Conservation (phyloP, 1,140 invertebrate genomes). For the Drosophila navojoa region DNA sequence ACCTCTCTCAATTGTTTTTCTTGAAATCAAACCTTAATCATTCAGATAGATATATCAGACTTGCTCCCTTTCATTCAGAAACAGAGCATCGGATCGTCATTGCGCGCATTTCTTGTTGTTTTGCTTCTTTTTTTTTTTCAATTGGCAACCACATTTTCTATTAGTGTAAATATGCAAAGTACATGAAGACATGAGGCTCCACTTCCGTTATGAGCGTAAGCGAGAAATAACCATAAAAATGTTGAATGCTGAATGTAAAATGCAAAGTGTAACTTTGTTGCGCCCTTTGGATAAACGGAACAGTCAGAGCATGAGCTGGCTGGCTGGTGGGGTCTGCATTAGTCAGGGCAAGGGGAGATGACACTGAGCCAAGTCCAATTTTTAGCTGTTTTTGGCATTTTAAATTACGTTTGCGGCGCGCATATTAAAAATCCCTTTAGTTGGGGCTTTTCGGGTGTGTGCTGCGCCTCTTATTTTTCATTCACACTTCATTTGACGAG, state of each 20-base stretch:
- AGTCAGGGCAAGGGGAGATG: slow-evolving; percentile 3
- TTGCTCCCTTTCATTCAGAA: not conserved
- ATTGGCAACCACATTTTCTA: slow-evolving; percentile 80
- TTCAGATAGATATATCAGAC: not conserved
- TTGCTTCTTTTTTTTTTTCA: slow-evolving; percentile 54
- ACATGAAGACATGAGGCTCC: slow-evolving; percentile 81
- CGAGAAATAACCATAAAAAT: slow-evolving; percentile 71
- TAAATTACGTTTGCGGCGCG: slow-evolving; percentile 66
- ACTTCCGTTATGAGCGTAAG: slow-evolving; percentile 65
- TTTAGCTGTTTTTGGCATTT: slow-evolving; percentile 58
- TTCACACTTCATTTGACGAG: slow-evolving; percentile 72
- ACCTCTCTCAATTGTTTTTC: no score
- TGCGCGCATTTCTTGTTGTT: not conserved
- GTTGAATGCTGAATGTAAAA: slow-evolving; percentile 56
- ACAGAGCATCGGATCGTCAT: not conserved
- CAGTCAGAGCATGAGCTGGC: not conserved
- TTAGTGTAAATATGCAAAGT: slow-evolving; percentile 83
- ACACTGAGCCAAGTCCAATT: not conserved
- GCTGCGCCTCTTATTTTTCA: slow-evolving; percentile 48
- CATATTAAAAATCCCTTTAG: slow-evolving; percentile 72
- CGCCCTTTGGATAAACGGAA: not conserved
- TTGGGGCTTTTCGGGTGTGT: slow-evolving; percentile 28
- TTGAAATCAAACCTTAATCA: not conserved
- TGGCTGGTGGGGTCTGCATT: slow-evolving; percentile 7
- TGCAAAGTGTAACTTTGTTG: slow-evolving; percentile 76